These are phyloP conservation scores for Lithophane leautieri DNA, from an alignment of 2,888 invertebrate genomes.

Conservation along the genomic window DNA sequence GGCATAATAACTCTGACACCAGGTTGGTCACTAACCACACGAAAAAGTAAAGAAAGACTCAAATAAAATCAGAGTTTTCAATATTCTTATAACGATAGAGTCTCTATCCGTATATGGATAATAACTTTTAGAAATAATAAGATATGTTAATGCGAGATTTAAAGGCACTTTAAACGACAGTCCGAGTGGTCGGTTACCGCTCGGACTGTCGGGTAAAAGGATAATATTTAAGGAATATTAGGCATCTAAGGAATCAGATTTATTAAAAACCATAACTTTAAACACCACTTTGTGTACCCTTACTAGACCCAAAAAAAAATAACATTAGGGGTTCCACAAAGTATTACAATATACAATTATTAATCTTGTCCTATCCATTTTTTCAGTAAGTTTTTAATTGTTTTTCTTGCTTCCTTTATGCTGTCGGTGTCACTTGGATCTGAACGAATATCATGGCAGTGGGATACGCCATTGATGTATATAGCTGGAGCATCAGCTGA, in stretches of 20 bases:
- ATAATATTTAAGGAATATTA: background rate
- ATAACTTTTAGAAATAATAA: no score
- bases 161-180: no score
- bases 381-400: conserved; percentile 78
- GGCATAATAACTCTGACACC: no score
- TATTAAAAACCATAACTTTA: background rate
- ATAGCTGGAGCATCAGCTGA: conserved; percentile 79
- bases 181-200: no score
- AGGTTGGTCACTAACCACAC: no score
- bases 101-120: background rate
- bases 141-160: no score
- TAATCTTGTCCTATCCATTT: conserved; percentile 75
- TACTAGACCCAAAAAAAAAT: background rate
- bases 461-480: conserved; percentile 75
- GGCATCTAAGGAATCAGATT: background rate
- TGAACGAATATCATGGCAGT: conserved; percentile 78
- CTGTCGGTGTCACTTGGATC: conserved; percentile 72
- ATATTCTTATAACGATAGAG: background rate
- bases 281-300: background rate
- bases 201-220: background rate
- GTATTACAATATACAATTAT: background rate
- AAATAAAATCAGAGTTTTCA: background rate
- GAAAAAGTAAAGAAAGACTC: no score
- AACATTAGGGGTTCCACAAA: background rate
- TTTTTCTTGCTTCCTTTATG: conserved; percentile 75